Evolutionary conservation across 2,113 vertebrate species (phyloP).

Genomic region (Sus scrofa): DNA sequence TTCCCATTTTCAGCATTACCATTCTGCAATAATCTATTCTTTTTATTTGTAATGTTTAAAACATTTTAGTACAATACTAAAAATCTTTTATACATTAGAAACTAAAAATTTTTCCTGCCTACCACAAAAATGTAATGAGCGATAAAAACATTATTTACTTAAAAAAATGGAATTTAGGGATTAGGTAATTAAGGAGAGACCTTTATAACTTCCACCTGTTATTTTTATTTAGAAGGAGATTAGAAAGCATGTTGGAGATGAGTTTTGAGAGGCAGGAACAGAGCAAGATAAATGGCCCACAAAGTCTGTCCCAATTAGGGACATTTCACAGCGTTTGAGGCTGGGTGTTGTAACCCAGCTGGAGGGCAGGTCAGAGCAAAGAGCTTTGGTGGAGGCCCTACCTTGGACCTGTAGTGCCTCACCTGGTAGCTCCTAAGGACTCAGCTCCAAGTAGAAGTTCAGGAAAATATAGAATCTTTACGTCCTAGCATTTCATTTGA

Average conservation of each 20-base stretch:
- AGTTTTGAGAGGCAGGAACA: not conserved
- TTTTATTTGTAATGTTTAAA: slow-evolving; percentile 58
- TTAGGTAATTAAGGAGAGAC: not conserved
- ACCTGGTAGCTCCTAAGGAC: not conserved
- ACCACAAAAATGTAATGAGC: not conserved
- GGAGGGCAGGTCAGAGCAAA: not conserved
- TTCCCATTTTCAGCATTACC: slow-evolving; percentile 52
- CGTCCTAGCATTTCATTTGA: not conserved
- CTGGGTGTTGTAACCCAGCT: not conserved
- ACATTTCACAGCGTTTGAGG: not conserved
- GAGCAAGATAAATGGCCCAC: not conserved
- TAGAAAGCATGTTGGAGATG: not conserved
- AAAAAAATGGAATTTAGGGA: not conserved
- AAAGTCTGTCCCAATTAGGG: not conserved
- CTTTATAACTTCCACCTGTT: not conserved
- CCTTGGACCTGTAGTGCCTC: too few species aligned
- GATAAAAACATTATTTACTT: slow-evolving; percentile 85
- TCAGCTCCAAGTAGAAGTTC: not conserved
- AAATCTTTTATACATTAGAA: slow-evolving; percentile 37
- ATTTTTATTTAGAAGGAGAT: not conserved
- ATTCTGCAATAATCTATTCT: slow-evolving; percentile 45
- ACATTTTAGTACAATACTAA: slow-evolving; percentile 35
- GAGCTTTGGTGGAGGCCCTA: not conserved
- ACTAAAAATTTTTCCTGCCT: not conserved
- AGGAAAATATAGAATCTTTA: not conserved